A percentile compares a stretch with the other conserved stretches of the same genome.
phyloP scores from a whole-genome alignment of 2,113 vertebrate genomes.

The Oxyura jamaicensis region DNA sequence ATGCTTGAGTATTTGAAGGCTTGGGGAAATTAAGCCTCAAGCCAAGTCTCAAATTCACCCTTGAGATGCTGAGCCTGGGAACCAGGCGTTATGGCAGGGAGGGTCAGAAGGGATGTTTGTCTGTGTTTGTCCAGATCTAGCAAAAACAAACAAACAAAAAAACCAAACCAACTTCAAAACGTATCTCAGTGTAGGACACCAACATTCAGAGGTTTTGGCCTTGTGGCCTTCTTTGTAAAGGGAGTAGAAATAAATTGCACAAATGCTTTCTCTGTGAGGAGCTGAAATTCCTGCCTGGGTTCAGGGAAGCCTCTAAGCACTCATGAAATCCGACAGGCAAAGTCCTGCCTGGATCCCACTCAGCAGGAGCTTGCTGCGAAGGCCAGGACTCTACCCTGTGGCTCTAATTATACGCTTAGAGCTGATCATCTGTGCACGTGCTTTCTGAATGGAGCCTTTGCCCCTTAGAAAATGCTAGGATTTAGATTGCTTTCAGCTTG shows the following conservation, averaged over 20 bases:
- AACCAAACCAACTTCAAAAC: not conserved
- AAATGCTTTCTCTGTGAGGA: not conserved
- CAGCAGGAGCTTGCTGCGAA: not conserved
- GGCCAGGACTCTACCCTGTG: not conserved
- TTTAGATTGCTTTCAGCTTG: not conserved
- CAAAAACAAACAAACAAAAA: not conserved
- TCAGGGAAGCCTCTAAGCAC: rapidly evolving
- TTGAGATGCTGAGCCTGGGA: not conserved
- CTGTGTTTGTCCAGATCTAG: not conserved
- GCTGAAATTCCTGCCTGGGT: not conserved
- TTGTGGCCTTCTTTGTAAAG: not conserved
- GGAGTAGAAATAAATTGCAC: not conserved
- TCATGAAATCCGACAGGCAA: not conserved
- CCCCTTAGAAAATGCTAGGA: not conserved
- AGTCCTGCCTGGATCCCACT: not conserved
- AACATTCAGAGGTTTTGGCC: not conserved
- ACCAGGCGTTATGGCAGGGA: not conserved
- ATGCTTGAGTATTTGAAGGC: not conserved
- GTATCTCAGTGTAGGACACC: rapidly evolving
- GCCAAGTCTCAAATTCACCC: not conserved
- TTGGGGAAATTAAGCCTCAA: not conserved
- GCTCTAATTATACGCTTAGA: not conserved
- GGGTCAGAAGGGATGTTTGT: not conserved
- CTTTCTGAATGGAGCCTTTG: not conserved
- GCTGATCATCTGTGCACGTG: not conserved